These are phyloP conservation scores for Drosophila silvestris DNA, from an alignment of 2,888 invertebrate species.

Conservation along the genomic window DNA sequence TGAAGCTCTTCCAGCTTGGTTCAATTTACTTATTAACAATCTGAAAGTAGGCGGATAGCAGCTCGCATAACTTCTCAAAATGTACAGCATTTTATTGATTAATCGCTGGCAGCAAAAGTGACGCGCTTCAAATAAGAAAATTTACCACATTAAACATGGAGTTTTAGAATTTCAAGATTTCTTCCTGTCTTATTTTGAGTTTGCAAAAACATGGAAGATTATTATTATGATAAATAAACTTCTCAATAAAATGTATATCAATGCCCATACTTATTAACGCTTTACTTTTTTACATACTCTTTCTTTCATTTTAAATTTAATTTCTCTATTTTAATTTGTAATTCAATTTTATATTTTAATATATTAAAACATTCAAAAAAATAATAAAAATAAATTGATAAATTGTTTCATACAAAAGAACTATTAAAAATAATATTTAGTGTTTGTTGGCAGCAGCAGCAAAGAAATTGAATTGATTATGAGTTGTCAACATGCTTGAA, in stretches of 20 bases:
- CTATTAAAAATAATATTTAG: too few species aligned
- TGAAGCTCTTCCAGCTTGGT: conserved; percentile 33
- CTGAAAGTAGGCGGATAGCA: conserved; percentile 34
- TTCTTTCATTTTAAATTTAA: background rate
- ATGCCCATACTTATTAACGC: background rate
- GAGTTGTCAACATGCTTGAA: too few species aligned
- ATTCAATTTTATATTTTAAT: background rate
- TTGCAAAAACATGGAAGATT: background rate
- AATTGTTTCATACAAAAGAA: too few species aligned
- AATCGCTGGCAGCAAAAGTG: conserved; percentile 3
- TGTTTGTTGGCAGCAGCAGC: too few species aligned
- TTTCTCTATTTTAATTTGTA: background rate
- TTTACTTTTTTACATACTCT: background rate
- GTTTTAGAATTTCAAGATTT: background rate
- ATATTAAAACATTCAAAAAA: background rate
- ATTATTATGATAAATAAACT: background rate
- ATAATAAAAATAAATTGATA: too few species aligned
- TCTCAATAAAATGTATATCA: background rate
- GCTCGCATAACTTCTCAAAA: conserved; percentile 29
- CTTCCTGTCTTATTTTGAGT: background rate
- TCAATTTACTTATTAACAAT: conserved; percentile 58
- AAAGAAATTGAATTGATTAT: too few species aligned
- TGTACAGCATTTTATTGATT: conserved; percentile 25
- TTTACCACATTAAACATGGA: background rate
- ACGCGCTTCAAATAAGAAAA: background rate